Conservation (phyloP, 2,113 vertebrate species). For the Pluvianellus socialis region DNA sequence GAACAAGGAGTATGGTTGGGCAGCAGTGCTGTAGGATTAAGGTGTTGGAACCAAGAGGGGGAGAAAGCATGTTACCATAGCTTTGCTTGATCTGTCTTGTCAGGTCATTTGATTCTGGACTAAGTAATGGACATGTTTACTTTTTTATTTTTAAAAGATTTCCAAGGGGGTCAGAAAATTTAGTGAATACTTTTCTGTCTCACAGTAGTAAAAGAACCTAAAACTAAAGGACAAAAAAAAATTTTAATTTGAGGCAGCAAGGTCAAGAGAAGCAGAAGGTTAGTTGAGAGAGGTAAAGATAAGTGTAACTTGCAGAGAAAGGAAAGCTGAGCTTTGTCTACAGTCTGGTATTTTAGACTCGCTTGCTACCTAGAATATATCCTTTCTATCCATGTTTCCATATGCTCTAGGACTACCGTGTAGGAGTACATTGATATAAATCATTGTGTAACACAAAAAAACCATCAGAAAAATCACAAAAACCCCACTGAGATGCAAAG, state of each 20-base stretch:
- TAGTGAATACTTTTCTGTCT: not conserved
- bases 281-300: not conserved
- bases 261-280: not conserved
- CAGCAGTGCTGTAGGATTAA: not conserved
- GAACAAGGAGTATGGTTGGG: fast-evolving
- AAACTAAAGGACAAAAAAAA: not conserved
- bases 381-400: not conserved
- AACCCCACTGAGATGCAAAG: not conserved
- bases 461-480: not conserved
- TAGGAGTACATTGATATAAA: not conserved
- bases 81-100: not conserved
- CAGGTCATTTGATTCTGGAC: not conserved
- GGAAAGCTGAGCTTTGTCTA: not conserved
- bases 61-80: not conserved
- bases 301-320: not conserved
- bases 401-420: not conserved
- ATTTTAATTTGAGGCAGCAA: not conserved
- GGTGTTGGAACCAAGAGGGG: fast-evolving
- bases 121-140: not conserved
- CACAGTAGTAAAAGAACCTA: not conserved
- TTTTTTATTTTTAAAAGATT: not conserved
- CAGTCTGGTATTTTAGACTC: not conserved
- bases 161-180: not conserved
- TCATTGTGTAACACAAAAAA: not conserved
- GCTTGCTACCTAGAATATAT: not conserved